These are phyloP conservation scores for Liasis olivaceus DNA, from an alignment of 2,797 vertebrate species.

Conservation along the genomic window DNA sequence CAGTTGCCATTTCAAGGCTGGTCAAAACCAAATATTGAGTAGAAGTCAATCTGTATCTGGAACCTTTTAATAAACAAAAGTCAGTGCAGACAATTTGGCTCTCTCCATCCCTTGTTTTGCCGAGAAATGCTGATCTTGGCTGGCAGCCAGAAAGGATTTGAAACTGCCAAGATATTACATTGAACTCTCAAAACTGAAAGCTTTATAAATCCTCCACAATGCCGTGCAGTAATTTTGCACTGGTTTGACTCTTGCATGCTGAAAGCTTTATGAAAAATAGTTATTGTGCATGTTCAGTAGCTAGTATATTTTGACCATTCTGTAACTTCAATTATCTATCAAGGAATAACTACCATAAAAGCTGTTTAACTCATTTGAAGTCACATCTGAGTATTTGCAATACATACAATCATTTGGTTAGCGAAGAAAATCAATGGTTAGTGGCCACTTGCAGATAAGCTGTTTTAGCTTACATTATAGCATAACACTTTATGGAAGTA, in stretches of 20 bases:
- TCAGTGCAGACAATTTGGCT: slow-evolving; percentile 51
- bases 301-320: slow-evolving; percentile 54
- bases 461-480: not conserved
- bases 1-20: slow-evolving; percentile 44
- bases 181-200: slow-evolving; percentile 61
- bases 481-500: not conserved
- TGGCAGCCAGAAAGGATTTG: slow-evolving; percentile 57
- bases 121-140: slow-evolving; percentile 66
- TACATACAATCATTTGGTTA: not conserved
- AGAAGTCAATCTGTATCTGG: slow-evolving; percentile 54
- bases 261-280: slow-evolving; percentile 66
- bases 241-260: slow-evolving; percentile 54
- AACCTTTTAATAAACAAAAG: slow-evolving; percentile 55
- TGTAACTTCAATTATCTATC: slow-evolving; percentile 60
- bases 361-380: not conserved
- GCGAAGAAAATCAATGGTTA: not conserved
- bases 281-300: slow-evolving; percentile 58
- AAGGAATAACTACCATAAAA: slow-evolving; percentile 46
- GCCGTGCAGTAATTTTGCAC: slow-evolving; percentile 57
- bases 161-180: slow-evolving; percentile 62
- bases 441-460: not conserved
- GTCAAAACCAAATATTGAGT: slow-evolving; percentile 64
- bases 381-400: not conserved
- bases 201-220: slow-evolving; percentile 66
- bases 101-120: slow-evolving; percentile 63